Evolutionary conservation across 2,888 invertebrate species (phyloP).

Genomic region (Mythimna lalbum): DNA sequence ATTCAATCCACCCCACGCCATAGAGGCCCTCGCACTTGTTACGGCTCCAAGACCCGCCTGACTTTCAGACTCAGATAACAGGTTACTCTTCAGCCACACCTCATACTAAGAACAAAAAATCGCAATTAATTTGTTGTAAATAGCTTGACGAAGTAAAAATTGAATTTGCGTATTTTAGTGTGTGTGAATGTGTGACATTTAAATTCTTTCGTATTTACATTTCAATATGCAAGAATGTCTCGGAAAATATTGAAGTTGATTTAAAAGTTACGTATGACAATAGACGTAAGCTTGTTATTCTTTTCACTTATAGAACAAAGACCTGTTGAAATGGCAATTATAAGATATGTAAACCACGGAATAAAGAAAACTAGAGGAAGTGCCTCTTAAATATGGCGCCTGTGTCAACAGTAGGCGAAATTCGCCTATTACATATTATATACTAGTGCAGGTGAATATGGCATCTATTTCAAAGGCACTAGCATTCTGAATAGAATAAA

Average conservation of each 20-base stretch:
- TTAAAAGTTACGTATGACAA: not conserved
- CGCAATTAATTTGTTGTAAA: not conserved
- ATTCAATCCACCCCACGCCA: constrained; percentile 80
- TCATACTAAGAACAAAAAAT: constrained; percentile 79
- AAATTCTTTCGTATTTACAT: not conserved
- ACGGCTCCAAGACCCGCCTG: constrained; percentile 76
- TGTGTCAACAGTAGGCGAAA: no score
- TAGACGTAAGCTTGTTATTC: not conserved
- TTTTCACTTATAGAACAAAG: not conserved
- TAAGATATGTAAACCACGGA: no score
- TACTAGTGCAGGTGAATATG: no score
- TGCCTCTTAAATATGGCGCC: no score
- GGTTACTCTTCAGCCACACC: constrained; percentile 76
- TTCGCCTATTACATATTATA: no score
- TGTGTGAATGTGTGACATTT: not conserved
- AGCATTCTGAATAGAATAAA: no score
- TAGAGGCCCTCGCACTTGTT: constrained; percentile 73
- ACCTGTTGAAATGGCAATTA: not conserved
- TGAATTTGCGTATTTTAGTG: not conserved
- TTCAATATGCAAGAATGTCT: not conserved
- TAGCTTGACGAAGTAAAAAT: not conserved
- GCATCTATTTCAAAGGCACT: no score
- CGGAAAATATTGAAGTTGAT: no score
- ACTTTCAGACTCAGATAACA: constrained; percentile 74
- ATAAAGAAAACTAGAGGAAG: no score